Evolutionary conservation across 2,888 invertebrate genomes (phyloP), one percentile per base, ranked within the genome.

Genomic region (Dryobota labecula): DNA sequence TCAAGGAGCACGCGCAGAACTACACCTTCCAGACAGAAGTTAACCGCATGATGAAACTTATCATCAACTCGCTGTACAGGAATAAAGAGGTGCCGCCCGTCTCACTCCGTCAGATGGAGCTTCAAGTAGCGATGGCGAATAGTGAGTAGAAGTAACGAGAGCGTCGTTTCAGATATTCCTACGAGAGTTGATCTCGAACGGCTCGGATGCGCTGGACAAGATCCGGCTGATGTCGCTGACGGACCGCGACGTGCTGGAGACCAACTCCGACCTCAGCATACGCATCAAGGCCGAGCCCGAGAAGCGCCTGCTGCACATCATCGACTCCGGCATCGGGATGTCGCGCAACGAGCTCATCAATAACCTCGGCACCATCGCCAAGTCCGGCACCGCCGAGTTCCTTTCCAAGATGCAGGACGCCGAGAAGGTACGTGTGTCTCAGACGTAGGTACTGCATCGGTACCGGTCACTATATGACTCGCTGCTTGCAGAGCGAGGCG

Each of bases 21-120:
- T 98, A 97, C 91, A 97, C 97, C 38, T 99, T 99, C 96, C 99
- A 99, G 96, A 99, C 99, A 0, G 99, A 99, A 96, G 99, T 99
- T 54, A 99, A 99, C 96, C 98, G 99, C 73, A 99, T 99, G 99
- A 99, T 99, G 99, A 99, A 99, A 94, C 97, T 99, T 74, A 99
- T 99, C 94, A 99, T 99, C 92, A 99, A 99, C 96, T 99, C 99
- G 13, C 96, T 99, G 13, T 99, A 99, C 95, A 97, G 99, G 88
- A 99, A 99, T 94, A 99, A 99, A 96, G 99, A 99, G 96, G 98
- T 98, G 63, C 61, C 64, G 30, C 2, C 20, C n/a, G 3, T 36
- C 30, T 18, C n/a, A n/a, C 30, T 45, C 6, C 9, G 3, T 11
- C 15, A 30, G 15, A 15, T n/a, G n/a, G 9, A 45, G 30, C 30